Percentiles rank a stretch among this genome's conserved stretches.
Evolutionary conservation across 2,888 invertebrate genomes (phyloP).

Genomic region (Drosophila trichaetosa): DNA sequence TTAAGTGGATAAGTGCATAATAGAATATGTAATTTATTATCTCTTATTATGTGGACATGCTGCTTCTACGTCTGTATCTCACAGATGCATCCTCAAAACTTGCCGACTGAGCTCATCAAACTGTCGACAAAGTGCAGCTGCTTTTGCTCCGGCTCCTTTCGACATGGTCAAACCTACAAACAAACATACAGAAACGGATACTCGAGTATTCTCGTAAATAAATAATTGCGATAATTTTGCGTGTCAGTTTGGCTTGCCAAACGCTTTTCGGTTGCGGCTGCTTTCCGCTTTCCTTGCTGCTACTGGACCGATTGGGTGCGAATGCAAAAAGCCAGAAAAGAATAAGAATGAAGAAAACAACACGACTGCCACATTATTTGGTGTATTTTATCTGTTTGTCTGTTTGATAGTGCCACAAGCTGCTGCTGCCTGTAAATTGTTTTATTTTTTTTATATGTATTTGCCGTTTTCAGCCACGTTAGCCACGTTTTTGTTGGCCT

Average conservation of each 20-base stretch:
- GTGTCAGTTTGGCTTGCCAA: slow-evolving; percentile 62
- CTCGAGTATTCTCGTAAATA: slow-evolving; percentile 18
- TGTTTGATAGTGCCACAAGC: slow-evolving; percentile 37
- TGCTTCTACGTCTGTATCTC: slow-evolving; percentile 22
- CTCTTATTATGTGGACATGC: neutral
- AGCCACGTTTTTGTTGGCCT: slow-evolving; percentile 22
- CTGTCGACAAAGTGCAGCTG: slow-evolving; percentile 72
- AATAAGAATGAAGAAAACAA: neutral
- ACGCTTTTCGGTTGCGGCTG: slow-evolving; percentile 39
- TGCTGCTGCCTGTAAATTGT: slow-evolving; percentile 35
- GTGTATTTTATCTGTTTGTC: slow-evolving; percentile 27
- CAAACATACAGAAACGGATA: neutral
- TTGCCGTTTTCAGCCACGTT: slow-evolving; percentile 13
- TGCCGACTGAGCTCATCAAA: slow-evolving; percentile 65
- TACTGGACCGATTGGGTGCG: slow-evolving; percentile 38
- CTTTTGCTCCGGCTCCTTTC: slow-evolving; percentile 7
- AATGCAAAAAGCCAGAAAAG: slow-evolving; percentile 8
- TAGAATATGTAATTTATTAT: neutral
- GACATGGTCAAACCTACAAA: neutral
- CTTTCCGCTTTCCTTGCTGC: slow-evolving; percentile 17
- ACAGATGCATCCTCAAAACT: slow-evolving; percentile 38
- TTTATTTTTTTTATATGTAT: slow-evolving; percentile 16
- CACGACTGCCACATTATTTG: slow-evolving; percentile 50
- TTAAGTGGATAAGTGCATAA: neutral
- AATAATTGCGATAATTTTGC: slow-evolving; percentile 68